These are phyloP conservation scores for Dryadula phaetusa DNA, from an alignment of 2,888 invertebrate species.

Conservation along the genomic window DNA sequence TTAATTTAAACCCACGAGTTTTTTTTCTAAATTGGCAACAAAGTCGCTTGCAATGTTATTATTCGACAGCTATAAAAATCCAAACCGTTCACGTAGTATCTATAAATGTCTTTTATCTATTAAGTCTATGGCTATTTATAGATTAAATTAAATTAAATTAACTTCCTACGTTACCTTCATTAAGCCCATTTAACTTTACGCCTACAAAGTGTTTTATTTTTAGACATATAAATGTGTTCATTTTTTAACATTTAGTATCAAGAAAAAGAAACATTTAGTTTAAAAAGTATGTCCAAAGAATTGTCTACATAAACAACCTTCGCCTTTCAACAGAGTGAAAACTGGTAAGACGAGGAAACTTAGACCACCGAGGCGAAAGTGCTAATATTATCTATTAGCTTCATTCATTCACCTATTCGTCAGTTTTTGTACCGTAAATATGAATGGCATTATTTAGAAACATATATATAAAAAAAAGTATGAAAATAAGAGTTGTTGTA, in stretches of 20 bases:
- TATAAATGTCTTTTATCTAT: conserved; percentile 26
- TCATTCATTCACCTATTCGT: neutral
- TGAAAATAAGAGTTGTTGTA: neutral
- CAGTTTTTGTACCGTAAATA: neutral
- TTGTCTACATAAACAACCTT: conserved; percentile 13
- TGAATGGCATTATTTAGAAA: neutral
- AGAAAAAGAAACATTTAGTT: too few relatives aligned
- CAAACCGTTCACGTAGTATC: neutral
- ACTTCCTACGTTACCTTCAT: conserved; percentile 10
- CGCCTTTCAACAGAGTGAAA: conserved; percentile 18
- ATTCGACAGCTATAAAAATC: conserved; percentile 26
- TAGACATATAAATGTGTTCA: neutral
- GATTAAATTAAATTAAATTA: conserved; percentile 21
- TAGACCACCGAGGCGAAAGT: conserved; percentile 23
- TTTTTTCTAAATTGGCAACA: conserved; percentile 32
- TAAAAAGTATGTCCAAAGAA: conserved; percentile 3
- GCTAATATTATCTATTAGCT: conserved; percentile 24
- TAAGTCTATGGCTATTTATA: conserved; percentile 36
- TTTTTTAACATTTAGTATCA: conserved; percentile 48
- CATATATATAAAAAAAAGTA: neutral
- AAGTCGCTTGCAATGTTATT: neutral
- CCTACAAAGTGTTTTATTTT: neutral
- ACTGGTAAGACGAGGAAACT: conserved; percentile 24
- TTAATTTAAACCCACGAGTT: conserved; percentile 35
- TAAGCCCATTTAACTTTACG: neutral